Evolutionary conservation across 2,888 invertebrate species (phyloP).

Genomic region (Oxystoma pomonae): DNA sequence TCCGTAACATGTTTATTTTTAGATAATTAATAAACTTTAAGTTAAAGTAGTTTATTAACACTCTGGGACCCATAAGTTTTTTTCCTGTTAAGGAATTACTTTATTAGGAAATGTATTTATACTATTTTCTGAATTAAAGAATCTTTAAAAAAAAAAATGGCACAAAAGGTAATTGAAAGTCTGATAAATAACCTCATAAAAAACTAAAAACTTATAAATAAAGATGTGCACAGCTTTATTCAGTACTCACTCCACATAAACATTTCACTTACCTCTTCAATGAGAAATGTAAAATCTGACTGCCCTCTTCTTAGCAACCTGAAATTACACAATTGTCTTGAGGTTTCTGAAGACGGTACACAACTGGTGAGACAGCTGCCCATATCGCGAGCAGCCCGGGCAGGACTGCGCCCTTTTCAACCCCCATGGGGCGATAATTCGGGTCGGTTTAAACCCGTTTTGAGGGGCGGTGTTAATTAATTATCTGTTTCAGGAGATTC

Average conservation of each 20-base stretch:
- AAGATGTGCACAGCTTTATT: not conserved
- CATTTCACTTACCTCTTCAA: constrained; percentile 35
- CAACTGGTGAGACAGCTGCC: constrained; percentile 52
- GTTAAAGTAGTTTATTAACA: no score
- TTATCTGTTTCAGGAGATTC: no score
- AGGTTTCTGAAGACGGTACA: constrained; percentile 41
- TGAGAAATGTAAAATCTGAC: constrained; percentile 36
- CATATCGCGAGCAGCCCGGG: constrained; percentile 36
- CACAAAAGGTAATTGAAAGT: no score
- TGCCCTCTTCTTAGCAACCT: constrained; percentile 30
- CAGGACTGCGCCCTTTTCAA: constrained; percentile 37
- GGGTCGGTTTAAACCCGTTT: not conserved
- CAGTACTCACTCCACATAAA: not conserved
- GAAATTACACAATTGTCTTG: constrained; percentile 33
- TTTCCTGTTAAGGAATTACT: not conserved
- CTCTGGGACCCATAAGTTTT: no score
- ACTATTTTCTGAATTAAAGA: no score
- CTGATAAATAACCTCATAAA: no score
- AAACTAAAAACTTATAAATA: no score
- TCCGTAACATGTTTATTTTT: no score
- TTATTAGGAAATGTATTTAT: no score
- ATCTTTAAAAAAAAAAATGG: no score
- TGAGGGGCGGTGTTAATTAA: no score
- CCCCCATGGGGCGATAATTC: constrained; percentile 39
- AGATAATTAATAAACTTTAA: no score